Conservation (phyloP, 2,113 vertebrate species). For the Rhombomys opimus region DNA sequence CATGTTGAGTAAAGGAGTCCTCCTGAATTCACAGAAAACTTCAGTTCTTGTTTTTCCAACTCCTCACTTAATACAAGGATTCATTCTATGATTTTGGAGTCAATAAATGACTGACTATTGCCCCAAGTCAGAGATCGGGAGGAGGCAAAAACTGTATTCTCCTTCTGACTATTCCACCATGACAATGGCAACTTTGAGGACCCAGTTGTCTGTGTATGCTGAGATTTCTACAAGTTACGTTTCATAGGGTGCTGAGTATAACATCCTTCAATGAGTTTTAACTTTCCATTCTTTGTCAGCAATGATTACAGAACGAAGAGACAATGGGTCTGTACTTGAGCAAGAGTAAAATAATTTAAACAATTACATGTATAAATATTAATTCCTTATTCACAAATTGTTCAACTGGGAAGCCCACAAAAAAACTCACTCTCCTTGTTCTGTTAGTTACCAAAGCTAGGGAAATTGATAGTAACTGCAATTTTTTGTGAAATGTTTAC, state of each 20-base stretch:
- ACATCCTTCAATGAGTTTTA: slow-evolving; percentile 55
- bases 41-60: slow-evolving; percentile 72
- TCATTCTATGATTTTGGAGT: slow-evolving; percentile 73
- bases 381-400: slow-evolving; percentile 38
- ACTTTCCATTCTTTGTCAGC: slow-evolving; percentile 61
- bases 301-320: slow-evolving; percentile 59
- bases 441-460: slow-evolving; percentile 41
- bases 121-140: slow-evolving; percentile 58
- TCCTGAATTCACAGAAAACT: slow-evolving; percentile 68
- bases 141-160: slow-evolving; percentile 50
- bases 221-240: slow-evolving; percentile 51
- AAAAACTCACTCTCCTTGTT: slow-evolving; percentile 12
- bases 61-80: slow-evolving; percentile 62
- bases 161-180: slow-evolving; percentile 3
- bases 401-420: background rate
- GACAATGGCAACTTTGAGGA: slow-evolving; percentile 51
- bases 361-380: slow-evolving; percentile 49
- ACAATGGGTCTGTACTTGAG: slow-evolving; percentile 50
- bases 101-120: slow-evolving; percentile 58
- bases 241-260: slow-evolving; percentile 46
- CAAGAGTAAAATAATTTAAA: slow-evolving; percentile 60
- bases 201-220: slow-evolving; percentile 28
- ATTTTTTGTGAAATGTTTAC: background rate
- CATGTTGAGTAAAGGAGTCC: slow-evolving; percentile 67
- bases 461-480: background rate